phyloP scores from a whole-genome alignment of 2,888 invertebrate species.

The Cecidostiba fungosa region DNA sequence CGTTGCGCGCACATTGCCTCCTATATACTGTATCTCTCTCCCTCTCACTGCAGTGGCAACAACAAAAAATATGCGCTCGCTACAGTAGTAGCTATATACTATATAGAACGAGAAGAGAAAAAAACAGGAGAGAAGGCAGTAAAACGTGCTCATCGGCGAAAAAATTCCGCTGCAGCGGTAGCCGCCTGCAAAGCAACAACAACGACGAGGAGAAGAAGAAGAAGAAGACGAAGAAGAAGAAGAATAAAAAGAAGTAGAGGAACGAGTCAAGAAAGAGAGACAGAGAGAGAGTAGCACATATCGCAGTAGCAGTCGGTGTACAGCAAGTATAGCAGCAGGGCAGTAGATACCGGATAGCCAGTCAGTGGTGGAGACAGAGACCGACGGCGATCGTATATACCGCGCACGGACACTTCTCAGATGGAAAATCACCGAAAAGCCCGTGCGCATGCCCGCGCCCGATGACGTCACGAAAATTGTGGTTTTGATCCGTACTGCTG shows the following conservation, averaged over 20 bases:
- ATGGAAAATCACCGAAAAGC: conserved; percentile 80
- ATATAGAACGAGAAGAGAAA: not conserved
- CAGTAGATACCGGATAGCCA: not conserved
- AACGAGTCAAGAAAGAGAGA: conserved; percentile 16
- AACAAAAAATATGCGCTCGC: no score
- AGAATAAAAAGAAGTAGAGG: not conserved
- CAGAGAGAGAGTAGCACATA: conserved; percentile 5
- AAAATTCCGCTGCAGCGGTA: not conserved
- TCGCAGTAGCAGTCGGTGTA: conserved; percentile 1
- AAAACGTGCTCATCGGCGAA: not conserved
- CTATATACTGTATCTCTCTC: not conserved
- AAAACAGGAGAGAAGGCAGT: not conserved
- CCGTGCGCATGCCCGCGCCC: conserved; percentile 77
- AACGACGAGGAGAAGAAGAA: not conserved
- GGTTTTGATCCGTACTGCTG: conserved; percentile 28
- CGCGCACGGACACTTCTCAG: conserved; percentile 40
- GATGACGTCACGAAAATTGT: conserved; percentile 78
- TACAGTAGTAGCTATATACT: no score
- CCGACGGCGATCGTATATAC: conserved; percentile 9
- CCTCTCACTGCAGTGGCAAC: no score
- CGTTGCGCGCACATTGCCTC: not conserved
- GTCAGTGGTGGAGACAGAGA: not conserved
- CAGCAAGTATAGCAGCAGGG: not conserved
- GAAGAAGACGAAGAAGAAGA: not conserved
- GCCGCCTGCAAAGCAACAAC: not conserved